Evolutionary conservation across 2,113 vertebrate species (phyloP).

Genomic region (Carlito syrichta): DNA sequence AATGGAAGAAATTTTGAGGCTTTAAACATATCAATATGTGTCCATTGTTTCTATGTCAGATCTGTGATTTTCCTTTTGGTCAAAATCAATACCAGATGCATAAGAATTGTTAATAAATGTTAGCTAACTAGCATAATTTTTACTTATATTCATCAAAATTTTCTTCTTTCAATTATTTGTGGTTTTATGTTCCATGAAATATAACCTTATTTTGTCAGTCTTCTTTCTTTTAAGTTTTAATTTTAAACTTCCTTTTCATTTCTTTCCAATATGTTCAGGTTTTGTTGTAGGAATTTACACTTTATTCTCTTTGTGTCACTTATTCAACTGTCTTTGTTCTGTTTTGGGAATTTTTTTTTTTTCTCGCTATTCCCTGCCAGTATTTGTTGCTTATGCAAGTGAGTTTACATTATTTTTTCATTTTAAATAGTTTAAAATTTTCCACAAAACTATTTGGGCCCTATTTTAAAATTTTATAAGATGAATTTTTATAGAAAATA

Average conservation of each 20-base stretch:
- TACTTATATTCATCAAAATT: constrained; percentile 61
- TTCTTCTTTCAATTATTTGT: constrained; percentile 55
- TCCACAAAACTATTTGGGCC: background rate
- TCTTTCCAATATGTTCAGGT: constrained; percentile 27
- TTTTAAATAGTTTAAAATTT: constrained; percentile 41
- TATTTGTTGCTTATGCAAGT: background rate
- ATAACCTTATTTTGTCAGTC: constrained; percentile 38
- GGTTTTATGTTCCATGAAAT: constrained; percentile 48
- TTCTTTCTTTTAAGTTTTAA: constrained; percentile 47
- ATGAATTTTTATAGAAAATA: constrained; percentile 1
- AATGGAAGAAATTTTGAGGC: constrained; percentile 37
- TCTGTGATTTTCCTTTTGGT: constrained; percentile 49
- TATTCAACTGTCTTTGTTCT: constrained; percentile 35
- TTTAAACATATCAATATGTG: constrained; percentile 58
- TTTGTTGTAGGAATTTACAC: constrained; percentile 24
- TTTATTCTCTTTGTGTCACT: constrained; percentile 18
- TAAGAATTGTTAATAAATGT: constrained; percentile 38
- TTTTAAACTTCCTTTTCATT: constrained; percentile 56
- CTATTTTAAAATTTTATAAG: constrained; percentile 34
- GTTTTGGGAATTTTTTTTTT: constrained; percentile 11
- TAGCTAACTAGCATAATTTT: constrained; percentile 58
- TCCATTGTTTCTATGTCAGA: constrained; percentile 42
- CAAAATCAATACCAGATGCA: constrained; percentile 68
- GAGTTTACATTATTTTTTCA: background rate
- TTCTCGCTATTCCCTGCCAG: background rate